A percentile compares a stretch with the other conserved stretches of the same genome.
phyloP scores from a whole-genome alignment of 2,113 vertebrate species.

The Chaetodon auriga region DNA sequence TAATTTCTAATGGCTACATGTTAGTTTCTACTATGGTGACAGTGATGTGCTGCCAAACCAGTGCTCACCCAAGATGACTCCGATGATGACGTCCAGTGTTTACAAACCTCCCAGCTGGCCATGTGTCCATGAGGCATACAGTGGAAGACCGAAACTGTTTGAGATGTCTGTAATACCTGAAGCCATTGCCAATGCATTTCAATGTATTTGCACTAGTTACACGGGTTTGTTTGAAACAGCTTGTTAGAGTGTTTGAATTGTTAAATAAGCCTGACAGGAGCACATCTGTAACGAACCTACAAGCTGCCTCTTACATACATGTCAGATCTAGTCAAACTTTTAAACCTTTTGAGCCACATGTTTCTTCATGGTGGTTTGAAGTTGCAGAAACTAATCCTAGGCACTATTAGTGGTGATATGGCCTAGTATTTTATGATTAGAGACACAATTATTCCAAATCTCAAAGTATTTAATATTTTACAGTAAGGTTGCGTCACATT shows the following conservation, averaged over 20 bases:
- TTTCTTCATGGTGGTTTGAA: not conserved
- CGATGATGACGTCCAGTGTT: constrained; percentile 71
- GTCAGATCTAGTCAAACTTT: not conserved
- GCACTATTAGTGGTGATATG: not conserved
- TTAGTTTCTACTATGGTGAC: not conserved
- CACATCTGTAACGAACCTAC: not conserved
- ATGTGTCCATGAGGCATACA: constrained; percentile 51
- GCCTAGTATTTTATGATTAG: not conserved
- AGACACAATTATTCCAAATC: not conserved
- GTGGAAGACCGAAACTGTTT: constrained; percentile 9
- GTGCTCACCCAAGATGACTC: constrained; percentile 55
- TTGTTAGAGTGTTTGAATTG: not conserved
- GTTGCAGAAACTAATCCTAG: not conserved
- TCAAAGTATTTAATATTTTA: not conserved
- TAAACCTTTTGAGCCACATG: not conserved
- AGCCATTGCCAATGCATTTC: not conserved
- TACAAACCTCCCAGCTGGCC: constrained; percentile 62
- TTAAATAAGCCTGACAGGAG: not conserved
- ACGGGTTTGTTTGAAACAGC: not conserved
- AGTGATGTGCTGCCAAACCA: not conserved
- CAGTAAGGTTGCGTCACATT: not conserved
- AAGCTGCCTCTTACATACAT: not conserved
- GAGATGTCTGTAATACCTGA: constrained; percentile 30
- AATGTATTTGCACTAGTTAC: constrained; percentile 1
- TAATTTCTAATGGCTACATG: not conserved